Evolutionary conservation across 1,140 invertebrate genomes (phyloP).

Genomic region (Bicyclus anynana): DNA sequence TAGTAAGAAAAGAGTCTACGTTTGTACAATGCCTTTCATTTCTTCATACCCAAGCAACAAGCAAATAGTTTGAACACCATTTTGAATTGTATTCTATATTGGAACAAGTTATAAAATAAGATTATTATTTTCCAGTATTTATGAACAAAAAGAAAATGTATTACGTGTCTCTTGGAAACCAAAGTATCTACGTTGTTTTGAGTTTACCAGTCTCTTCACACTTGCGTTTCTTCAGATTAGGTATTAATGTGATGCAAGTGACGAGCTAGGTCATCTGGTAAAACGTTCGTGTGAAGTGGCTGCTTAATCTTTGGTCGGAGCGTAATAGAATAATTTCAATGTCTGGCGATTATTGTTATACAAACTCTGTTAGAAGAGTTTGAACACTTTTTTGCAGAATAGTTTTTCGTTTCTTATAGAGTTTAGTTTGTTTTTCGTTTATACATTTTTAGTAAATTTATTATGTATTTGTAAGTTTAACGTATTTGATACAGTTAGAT

Average conservation of each 20-base stretch:
- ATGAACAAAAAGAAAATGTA: slow-evolving; percentile 29
- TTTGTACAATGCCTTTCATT: no score
- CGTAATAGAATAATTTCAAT: background rate
- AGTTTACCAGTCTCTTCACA: no score
- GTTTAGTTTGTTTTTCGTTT: slow-evolving; percentile 24
- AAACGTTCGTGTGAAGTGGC: no score
- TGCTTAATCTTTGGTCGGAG: slow-evolving; percentile 5
- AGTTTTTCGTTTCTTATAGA: slow-evolving; percentile 23
- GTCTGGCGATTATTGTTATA: background rate
- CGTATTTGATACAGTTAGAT: slow-evolving; percentile 39
- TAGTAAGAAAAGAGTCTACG: no score
- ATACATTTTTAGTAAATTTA: slow-evolving; percentile 21
- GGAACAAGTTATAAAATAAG: background rate
- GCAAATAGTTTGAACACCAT: background rate
- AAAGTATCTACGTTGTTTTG: slow-evolving; percentile 31
- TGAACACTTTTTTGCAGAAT: slow-evolving; percentile 12
- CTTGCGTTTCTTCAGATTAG: no score
- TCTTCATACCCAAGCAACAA: background rate
- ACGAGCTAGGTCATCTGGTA: no score
- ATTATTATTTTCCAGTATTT: slow-evolving; percentile 53
- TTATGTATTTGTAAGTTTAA: slow-evolving; percentile 32
- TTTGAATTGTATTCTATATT: slow-evolving; percentile 1
- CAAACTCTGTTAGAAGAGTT: slow-evolving; percentile 5
- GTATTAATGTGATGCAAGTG: no score
- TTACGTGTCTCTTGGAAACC: slow-evolving; percentile 50